Evolutionary conservation across 2,113 vertebrate genomes (phyloP), one percentile per base, ranked within the genome.

Genomic region (Cyanistes caeruleus): DNA sequence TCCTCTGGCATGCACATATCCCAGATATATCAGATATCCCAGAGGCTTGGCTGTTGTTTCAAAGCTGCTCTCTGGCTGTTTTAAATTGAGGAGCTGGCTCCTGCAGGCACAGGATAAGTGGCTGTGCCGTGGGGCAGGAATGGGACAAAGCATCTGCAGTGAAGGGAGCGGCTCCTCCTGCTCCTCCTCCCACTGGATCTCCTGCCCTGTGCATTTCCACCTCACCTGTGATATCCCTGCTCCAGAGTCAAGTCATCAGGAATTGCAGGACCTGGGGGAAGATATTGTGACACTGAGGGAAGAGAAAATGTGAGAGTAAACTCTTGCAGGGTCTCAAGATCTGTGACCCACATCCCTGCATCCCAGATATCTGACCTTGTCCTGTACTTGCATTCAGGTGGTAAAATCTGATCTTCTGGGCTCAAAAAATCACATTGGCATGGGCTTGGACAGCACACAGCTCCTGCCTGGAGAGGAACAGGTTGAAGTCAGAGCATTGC

Each of bases 311-410:
- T 9, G 27, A 74, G 68, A 67, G 20, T 0, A 0, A 39, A 28
- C n/a, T 79, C 43, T n/a, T 27, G 41, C 2, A 9, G 53, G 11
- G 2, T 68, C 21, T 85, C 0, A 5, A 52, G 37, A 18, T 77
- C 63, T 41, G 43, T 59, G 60, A 3, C 39, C n/a, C 27, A 6
- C 15, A 17, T 81, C 70, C 11, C 39, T 19, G 35, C 18, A 9
- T 65, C 44, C 60, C 55, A 8, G 1, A 0, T 23, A 30, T 35
- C 27, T 0, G 0, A 0, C 11, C 13, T 53, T 28, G 30, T 52
- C 25, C 23, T 24, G 7, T 25, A 3, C 20, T 48, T 11, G 12
- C 2, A 2, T 37, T 41, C 2, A 2, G n/a, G 21, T 69, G 49
- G 3, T 52, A 21, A 64, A 92, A 87, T 3, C 0, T 2, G 11